These are phyloP conservation scores for Boloria euphrosyne DNA, from an alignment of 2,888 invertebrate species.

Conservation along the genomic window DNA sequence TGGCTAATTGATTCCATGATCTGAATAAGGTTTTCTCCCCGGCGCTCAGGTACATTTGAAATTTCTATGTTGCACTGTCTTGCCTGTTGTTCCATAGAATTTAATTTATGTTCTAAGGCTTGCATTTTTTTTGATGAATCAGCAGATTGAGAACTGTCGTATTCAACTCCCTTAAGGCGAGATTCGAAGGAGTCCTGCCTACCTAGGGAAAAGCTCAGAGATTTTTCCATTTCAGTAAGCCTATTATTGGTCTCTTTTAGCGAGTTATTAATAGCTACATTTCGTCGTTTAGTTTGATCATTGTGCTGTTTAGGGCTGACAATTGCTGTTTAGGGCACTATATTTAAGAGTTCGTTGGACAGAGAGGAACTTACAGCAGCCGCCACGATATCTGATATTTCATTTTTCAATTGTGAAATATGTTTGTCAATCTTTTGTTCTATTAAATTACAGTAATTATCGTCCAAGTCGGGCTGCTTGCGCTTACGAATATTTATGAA, in stretches of 20 bases:
- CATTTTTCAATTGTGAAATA: background rate
- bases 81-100: conserved; percentile 22
- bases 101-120: no score
- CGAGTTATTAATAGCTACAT: background rate
- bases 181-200: background rate
- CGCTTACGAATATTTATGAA: background rate
- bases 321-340: background rate
- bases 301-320: background rate
- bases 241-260: background rate
- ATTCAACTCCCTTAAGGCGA: background rate
- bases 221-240: background rate
- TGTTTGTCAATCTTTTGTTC: background rate
- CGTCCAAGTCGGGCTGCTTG: background rate
- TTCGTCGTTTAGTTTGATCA: background rate
- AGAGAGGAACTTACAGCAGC: background rate
- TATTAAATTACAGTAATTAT: background rate
- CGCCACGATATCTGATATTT: background rate
- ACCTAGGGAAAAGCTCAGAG: background rate
- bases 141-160: background rate
- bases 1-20: background rate
- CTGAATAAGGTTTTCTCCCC: conserved; percentile 7
- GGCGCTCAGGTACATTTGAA: conserved; percentile 14
- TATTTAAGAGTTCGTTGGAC: background rate
- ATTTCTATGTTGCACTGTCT: conserved; percentile 26
- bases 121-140: background rate